Conservation (phyloP, 2,888 invertebrate genomes). For the Tineola bisselliella region DNA sequence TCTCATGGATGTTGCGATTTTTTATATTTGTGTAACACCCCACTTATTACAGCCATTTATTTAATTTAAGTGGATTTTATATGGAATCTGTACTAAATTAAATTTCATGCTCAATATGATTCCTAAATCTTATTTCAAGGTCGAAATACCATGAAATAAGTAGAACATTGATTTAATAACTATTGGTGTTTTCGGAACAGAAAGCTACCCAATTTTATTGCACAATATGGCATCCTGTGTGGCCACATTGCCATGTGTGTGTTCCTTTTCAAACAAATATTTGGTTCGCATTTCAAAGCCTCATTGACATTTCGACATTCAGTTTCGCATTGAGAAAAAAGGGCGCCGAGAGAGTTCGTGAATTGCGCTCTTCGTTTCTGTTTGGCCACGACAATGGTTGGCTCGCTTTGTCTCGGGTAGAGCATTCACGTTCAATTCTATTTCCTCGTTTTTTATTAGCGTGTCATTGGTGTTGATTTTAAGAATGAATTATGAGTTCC, state of each 20-base stretch:
- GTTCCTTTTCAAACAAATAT: slow-evolving; percentile 48
- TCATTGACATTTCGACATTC: slow-evolving; percentile 53
- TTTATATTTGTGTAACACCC: not conserved
- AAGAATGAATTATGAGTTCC: slow-evolving; percentile 52
- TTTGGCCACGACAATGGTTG: slow-evolving; percentile 28
- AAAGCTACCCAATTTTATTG: not conserved
- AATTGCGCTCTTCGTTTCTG: slow-evolving; percentile 22
- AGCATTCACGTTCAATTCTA: slow-evolving; percentile 31
- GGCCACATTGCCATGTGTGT: slow-evolving; percentile 47
- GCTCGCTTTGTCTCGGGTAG: slow-evolving; percentile 31
- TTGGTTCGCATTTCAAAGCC: slow-evolving; percentile 54
- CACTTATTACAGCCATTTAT: no score
- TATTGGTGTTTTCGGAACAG: not conserved
- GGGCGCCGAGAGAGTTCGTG: slow-evolving; percentile 32
- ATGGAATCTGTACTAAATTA: not conserved
- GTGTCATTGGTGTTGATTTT: slow-evolving; percentile 49
- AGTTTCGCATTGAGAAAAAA: slow-evolving; percentile 31
- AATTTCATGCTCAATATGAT: not conserved
- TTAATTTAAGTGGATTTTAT: no score
- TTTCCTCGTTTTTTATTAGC: slow-evolving; percentile 40
- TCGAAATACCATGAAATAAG: not conserved
- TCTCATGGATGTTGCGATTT: not conserved
- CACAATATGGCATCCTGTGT: slow-evolving; percentile 41
- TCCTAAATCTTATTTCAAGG: not conserved
- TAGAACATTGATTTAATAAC: not conserved